These are phyloP conservation scores for Hemistola chrysoprasaria DNA, from an alignment of 2,888 invertebrate species.

Conservation along the genomic window DNA sequence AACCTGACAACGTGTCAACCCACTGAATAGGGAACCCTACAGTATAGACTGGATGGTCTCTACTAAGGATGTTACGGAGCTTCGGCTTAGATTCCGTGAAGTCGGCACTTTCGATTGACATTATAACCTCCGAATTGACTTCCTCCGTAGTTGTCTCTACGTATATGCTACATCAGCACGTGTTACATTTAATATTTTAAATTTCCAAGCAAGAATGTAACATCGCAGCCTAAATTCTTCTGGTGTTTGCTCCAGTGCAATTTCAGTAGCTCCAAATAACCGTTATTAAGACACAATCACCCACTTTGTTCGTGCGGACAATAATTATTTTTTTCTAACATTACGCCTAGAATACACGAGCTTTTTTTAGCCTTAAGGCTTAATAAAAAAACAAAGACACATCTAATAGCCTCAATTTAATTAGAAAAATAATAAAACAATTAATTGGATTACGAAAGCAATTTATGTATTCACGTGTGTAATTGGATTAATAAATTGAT, in stretches of 20 bases:
- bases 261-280: constrained; percentile 52
- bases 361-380: constrained; percentile 8
- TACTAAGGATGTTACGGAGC: too few species aligned
- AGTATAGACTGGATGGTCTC: too few species aligned
- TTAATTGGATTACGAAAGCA: constrained; percentile 14
- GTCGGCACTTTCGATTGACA: too few species aligned
- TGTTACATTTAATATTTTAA: too few species aligned
- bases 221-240: constrained; percentile 14
- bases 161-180: too few species aligned
- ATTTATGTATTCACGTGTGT: constrained; percentile 7
- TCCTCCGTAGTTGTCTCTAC: too few species aligned
- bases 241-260: constrained; percentile 44
- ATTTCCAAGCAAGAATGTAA: constrained; percentile 30
- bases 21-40: too few species aligned
- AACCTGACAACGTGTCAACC: too few species aligned
- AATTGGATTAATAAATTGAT: constrained; percentile 25
- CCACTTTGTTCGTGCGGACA: constrained; percentile 48
- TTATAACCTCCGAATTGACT: too few species aligned
- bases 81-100: too few species aligned
- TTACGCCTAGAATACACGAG: constrained; percentile 32
- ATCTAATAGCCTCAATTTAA: constrained; percentile 18
- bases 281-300: constrained; percentile 59
- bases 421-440: constrained; percentile 28
- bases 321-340: constrained; percentile 38
- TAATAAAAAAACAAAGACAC: constrained; percentile 5